These are phyloP conservation scores for Danio jaintianensis DNA, from an alignment of 2,797 vertebrate genomes.

Conservation along the genomic window DNA sequence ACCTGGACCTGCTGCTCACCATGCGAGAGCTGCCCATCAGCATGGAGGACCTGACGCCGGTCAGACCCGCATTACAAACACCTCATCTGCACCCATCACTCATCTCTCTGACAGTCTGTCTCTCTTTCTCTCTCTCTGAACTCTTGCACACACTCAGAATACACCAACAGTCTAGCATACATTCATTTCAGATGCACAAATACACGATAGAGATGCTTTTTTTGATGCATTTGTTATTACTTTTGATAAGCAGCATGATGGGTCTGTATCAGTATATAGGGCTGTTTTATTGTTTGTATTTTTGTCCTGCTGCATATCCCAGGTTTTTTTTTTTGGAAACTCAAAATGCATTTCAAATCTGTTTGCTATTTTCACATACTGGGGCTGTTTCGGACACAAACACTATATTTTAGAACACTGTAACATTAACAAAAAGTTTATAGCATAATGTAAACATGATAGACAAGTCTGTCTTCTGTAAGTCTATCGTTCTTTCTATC, in stretches of 20 bases:
- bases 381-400: no score
- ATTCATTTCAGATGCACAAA: constrained; percentile 19
- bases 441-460: no score
- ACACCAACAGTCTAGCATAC: not conserved
- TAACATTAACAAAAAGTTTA: no score
- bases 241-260: constrained; percentile 7
- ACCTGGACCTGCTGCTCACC: constrained; percentile 83
- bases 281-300: no score
- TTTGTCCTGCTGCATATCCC: no score
- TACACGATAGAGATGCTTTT: constrained; percentile 7
- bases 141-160: not conserved
- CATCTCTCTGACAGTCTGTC: not conserved
- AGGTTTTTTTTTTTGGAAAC: no score
- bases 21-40: constrained; percentile 82
- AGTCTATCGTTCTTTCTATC: no score
- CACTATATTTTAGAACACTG: no score
- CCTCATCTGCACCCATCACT: constrained; percentile 32
- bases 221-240: constrained; percentile 44
- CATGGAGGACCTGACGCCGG: constrained; percentile 81
- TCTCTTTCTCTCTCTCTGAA: constrained; percentile 5
- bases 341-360: no score
- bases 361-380: no score
- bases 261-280: no score
- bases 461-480: no score
- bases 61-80: constrained; percentile 68